phyloP scores from a whole-genome alignment of 1,140 invertebrate species.

The Zophobas morio region DNA sequence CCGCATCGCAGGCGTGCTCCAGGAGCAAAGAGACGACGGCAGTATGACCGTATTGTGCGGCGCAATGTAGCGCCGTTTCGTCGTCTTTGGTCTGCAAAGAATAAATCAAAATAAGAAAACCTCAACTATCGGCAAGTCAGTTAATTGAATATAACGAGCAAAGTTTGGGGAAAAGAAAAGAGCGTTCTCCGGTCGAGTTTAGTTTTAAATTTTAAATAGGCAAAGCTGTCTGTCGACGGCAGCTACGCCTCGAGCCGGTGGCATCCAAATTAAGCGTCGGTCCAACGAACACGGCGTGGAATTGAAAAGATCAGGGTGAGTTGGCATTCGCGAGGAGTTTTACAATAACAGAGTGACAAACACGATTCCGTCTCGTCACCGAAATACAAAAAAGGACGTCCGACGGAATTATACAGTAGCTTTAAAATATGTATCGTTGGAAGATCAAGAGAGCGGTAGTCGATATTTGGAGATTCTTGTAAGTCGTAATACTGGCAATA shows the following conservation, averaged over 20 bases:
- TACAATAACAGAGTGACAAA: not conserved
- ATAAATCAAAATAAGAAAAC: conserved; percentile 42
- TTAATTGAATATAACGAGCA: conserved; percentile 39
- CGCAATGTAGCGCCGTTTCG: conserved; percentile 94
- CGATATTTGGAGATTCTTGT: not conserved
- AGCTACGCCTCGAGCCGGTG: conserved; percentile 57
- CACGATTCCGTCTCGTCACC: conserved; percentile 8
- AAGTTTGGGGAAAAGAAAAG: conserved; percentile 30
- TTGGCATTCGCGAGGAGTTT: conserved; percentile 47
- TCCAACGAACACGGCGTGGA: conserved; percentile 55
- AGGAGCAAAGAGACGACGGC: conserved; percentile 90
- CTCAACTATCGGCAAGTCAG: conserved; percentile 6
- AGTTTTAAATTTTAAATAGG: conserved; percentile 61
- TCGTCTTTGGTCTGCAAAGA: conserved; percentile 88
- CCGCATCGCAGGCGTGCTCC: conserved; percentile 90
- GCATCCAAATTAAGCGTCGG: conserved; percentile 55
- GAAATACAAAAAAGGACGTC: conserved; percentile 4
- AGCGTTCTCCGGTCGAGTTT: conserved; percentile 46
- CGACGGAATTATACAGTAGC: not conserved
- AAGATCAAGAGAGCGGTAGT: not conserved
- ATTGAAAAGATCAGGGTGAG: conserved; percentile 59
- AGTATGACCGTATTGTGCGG: conserved; percentile 95
- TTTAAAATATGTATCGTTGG: not conserved
- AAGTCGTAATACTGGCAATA: too few species aligned
- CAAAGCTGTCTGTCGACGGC: conserved; percentile 58